Evolutionary conservation across 37 sponge, comb jelly and placozoan genomes (phyloP).

Genomic region (Spongilla lacustris): DNA sequence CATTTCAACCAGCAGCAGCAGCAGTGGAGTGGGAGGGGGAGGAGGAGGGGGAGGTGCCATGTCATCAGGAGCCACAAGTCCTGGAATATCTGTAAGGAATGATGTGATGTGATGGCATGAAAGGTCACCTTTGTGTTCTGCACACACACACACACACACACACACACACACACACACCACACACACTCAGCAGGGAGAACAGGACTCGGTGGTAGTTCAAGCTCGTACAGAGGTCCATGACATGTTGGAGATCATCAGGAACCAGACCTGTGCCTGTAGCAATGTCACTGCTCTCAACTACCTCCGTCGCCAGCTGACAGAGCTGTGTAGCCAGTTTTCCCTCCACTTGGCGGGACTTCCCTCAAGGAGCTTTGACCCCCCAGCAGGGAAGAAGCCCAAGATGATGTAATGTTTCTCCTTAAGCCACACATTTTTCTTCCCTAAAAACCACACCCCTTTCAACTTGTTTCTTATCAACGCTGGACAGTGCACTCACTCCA

Average conservation of each 20-base stretch:
- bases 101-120: too few species aligned
- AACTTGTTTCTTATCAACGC: too few species aligned
- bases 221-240: conserved; percentile 67
- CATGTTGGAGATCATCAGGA: conserved; percentile 69
- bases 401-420: background rate
- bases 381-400: conserved; percentile 18
- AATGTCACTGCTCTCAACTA: conserved; percentile 61
- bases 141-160: too few species aligned
- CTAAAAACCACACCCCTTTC: too few species aligned
- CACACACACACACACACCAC: too few species aligned
- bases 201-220: conserved; percentile 12
- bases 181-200: conserved; percentile 2
- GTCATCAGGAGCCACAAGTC: background rate
- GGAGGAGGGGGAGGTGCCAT: background rate
- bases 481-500: too few species aligned
- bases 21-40: conserved; percentile 2
- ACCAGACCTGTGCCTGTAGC: conserved; percentile 78
- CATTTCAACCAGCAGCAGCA: background rate
- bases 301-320: conserved; percentile 61
- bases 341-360: conserved; percentile 56
- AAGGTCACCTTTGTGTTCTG: too few species aligned
- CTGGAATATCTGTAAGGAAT: too few species aligned
- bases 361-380: conserved; percentile 7
- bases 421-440: too few species aligned
- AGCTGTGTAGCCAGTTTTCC: conserved; percentile 67